phyloP scores from a whole-genome alignment of 1,140 invertebrate genomes.

The Drosophila bocki region DNA sequence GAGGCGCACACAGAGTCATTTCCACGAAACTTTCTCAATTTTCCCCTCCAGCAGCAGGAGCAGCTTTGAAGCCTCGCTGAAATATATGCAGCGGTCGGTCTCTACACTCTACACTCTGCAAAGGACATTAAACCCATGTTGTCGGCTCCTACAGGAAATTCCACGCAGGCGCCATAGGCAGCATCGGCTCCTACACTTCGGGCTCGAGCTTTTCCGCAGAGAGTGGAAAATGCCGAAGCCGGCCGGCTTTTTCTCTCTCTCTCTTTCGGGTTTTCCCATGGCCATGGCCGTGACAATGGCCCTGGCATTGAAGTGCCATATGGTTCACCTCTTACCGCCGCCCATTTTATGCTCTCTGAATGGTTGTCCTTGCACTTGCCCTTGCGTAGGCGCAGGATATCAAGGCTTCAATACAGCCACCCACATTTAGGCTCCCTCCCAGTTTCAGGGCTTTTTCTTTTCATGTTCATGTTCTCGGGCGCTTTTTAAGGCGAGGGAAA shows the following conservation, averaged over 20 bases:
- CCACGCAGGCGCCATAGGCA: slow-evolving; percentile 50
- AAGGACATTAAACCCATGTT: slow-evolving; percentile 80
- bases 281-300: slow-evolving; percentile 79
- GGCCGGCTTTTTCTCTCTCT: slow-evolving; percentile 61
- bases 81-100: slow-evolving; percentile 62
- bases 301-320: slow-evolving; percentile 68
- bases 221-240: slow-evolving; percentile 21
- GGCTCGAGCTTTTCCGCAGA: slow-evolving; percentile 52
- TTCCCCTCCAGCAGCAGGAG: slow-evolving; percentile 12
- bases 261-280: slow-evolving; percentile 45
- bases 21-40: slow-evolving; percentile 69
- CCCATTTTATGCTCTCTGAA: not conserved
- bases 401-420: slow-evolving; percentile 8
- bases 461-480: slow-evolving; percentile 23
- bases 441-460: slow-evolving; percentile 19
- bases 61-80: slow-evolving; percentile 38
- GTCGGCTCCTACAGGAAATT: slow-evolving; percentile 27
- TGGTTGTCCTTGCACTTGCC: slow-evolving; percentile 76
- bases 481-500: slow-evolving; percentile 6
- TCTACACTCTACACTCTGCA: slow-evolving; percentile 66
- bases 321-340: not conserved
- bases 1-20: slow-evolving; percentile 24
- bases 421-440: not conserved
- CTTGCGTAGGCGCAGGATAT: slow-evolving; percentile 67
- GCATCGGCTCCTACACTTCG: slow-evolving; percentile 34